Evolutionary conservation across 2,888 invertebrate genomes (phyloP).

Genomic region (Volucella inanis): DNA sequence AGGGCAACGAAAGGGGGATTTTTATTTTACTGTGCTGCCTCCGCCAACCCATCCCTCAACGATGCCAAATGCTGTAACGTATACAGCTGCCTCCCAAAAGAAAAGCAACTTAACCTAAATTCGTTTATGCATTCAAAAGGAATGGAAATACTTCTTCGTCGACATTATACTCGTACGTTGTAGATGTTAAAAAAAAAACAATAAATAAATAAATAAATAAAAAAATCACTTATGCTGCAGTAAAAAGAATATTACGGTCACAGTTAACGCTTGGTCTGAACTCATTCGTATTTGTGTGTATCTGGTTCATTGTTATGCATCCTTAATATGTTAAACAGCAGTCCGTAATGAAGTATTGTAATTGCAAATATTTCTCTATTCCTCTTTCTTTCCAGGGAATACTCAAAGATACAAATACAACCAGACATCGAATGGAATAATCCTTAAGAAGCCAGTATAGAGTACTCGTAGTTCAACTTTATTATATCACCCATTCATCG

Average conservation of each 20-base stretch:
- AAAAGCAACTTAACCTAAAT: slow-evolving; percentile 53
- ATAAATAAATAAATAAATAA: slow-evolving; percentile 5
- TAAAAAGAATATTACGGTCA: slow-evolving; percentile 1
- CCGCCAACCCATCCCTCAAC: background rate
- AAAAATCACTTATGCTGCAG: slow-evolving; percentile 19
- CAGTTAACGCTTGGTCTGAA: background rate
- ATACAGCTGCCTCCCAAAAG: slow-evolving; percentile 11
- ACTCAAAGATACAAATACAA: background rate
- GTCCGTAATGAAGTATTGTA: background rate
- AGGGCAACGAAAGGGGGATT: background rate
- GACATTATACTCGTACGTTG: background rate
- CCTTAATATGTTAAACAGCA: slow-evolving; percentile 9
- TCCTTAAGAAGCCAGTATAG: background rate
- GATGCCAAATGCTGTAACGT: slow-evolving; percentile 25
- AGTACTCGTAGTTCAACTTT: slow-evolving; percentile 3
- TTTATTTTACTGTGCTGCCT: background rate
- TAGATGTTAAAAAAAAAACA: background rate
- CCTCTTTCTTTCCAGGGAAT: slow-evolving; percentile 33
- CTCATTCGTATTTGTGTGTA: background rate
- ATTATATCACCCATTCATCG: background rate
- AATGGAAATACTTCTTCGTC: slow-evolving; percentile 7
- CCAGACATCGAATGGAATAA: slow-evolving; percentile 18
- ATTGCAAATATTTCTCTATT: background rate
- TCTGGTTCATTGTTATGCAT: background rate
- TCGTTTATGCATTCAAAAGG: slow-evolving; percentile 21